Percentiles rank a stretch among this genome's conserved stretches.
phyloP scores from a whole-genome alignment of 1,140 invertebrate genomes.

The Philopotamus ludificatus region DNA sequence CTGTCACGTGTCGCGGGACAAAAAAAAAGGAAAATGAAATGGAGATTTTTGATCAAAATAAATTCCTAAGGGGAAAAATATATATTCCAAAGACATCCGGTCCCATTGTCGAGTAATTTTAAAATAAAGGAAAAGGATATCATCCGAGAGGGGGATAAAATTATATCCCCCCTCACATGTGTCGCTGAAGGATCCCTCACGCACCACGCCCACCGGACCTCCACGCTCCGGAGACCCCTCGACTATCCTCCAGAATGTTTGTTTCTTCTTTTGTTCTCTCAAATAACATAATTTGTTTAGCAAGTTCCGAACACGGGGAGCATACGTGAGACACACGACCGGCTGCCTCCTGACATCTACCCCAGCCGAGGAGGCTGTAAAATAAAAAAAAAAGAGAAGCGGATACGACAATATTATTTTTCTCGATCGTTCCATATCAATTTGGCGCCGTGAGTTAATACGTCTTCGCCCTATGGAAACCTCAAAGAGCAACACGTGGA shows the following conservation, averaged over 20 bases:
- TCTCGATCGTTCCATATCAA: neutral
- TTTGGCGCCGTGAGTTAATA: neutral
- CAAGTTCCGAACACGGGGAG: slow-evolving; percentile 34
- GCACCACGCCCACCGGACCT: neutral
- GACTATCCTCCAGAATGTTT: slow-evolving; percentile 31
- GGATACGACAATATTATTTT: neutral
- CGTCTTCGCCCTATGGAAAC: neutral
- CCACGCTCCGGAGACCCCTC: neutral
- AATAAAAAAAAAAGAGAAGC: neutral
- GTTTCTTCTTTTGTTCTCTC: slow-evolving; percentile 42
- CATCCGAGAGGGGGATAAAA: slow-evolving; percentile 14
- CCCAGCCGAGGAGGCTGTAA: neutral
- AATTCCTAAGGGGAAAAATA: too few relatives aligned
- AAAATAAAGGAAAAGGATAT: slow-evolving; percentile 1
- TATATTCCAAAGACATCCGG: too few relatives aligned
- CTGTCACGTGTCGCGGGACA: too few relatives aligned
- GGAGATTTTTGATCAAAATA: too few relatives aligned
- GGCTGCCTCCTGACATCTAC: slow-evolving; percentile 1
- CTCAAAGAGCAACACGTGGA: slow-evolving; percentile 23
- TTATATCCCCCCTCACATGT: slow-evolving; percentile 26
- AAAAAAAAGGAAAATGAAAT: too few relatives aligned
- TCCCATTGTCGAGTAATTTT: neutral
- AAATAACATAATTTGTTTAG: slow-evolving; percentile 43
- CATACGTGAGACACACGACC: slow-evolving; percentile 22
- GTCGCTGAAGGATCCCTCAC: slow-evolving; percentile 10